Conservation (phyloP, 2,888 invertebrate species). For the Eledona agricola region DNA sequence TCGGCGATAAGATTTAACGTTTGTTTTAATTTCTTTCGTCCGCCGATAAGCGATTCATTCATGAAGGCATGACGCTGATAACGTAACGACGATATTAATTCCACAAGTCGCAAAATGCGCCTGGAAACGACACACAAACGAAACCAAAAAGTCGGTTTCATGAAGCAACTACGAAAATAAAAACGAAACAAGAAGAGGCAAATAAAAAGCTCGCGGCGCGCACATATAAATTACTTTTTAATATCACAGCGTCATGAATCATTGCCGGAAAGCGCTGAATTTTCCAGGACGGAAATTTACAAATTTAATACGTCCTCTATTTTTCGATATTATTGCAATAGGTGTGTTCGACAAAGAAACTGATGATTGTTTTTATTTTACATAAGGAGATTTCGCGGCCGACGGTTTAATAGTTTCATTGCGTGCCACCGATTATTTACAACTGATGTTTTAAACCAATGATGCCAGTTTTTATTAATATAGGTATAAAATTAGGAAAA, state of each 20-base stretch:
- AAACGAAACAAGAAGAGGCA: conserved; percentile 53
- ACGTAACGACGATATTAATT: not conserved
- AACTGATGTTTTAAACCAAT: conserved; percentile 42
- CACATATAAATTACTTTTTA: conserved; percentile 63
- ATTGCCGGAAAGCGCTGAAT: conserved; percentile 57
- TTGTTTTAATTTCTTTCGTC: conserved; percentile 11
- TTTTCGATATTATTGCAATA: conserved; percentile 54
- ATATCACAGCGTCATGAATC: conserved; percentile 62
- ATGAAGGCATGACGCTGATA: conserved; percentile 1
- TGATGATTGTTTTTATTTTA: no score
- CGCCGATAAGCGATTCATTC: conserved; percentile 14
- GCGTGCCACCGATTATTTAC: conserved; percentile 44
- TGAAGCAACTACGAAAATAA: conserved; percentile 56
- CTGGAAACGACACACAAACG: conserved; percentile 14
- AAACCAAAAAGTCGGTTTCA: conserved; percentile 56
- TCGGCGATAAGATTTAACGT: conserved; percentile 25
- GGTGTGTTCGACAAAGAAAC: no score
- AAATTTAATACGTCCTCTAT: conserved; percentile 59
- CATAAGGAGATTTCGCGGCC: no score
- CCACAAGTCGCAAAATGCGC: not conserved
- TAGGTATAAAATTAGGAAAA: no score
- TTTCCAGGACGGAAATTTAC: conserved; percentile 59
- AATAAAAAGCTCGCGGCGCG: conserved; percentile 57
- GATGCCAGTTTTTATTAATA: no score
- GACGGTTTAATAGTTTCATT: conserved; percentile 47